Evolutionary conservation across 2,797 vertebrate species (phyloP).

Genomic region (Lindbergichthys nudifrons): DNA sequence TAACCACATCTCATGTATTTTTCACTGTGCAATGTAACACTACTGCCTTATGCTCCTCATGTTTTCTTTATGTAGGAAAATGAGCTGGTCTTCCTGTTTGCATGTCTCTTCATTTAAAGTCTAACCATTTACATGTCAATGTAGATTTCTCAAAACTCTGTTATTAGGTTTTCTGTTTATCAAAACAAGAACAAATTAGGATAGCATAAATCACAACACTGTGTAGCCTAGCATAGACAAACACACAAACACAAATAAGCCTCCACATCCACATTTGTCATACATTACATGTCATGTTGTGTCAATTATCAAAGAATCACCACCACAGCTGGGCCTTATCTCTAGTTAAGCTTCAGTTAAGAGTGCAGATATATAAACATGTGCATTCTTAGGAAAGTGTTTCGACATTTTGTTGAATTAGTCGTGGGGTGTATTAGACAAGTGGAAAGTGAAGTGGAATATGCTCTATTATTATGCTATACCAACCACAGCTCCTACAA

Average conservation of each 20-base stretch:
- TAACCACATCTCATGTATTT: background rate
- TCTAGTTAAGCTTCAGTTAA: too few relatives aligned
- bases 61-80: background rate
- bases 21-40: background rate
- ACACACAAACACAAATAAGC: background rate
- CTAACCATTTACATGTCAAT: conserved; percentile 5
- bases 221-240: background rate
- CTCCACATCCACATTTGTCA: background rate
- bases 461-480: too few relatives aligned
- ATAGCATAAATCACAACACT: background rate
- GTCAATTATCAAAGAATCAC: too few relatives aligned
- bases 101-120: background rate
- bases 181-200: background rate
- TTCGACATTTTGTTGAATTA: too few relatives aligned
- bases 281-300: background rate
- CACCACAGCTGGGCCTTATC: too few relatives aligned
- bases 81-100: background rate
- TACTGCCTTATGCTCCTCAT: background rate
- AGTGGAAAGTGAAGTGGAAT: too few relatives aligned
- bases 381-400: too few relatives aligned
- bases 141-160: background rate
- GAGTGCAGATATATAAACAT: too few relatives aligned
- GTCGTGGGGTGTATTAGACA: too few relatives aligned
- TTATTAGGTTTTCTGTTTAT: background rate
- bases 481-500: background rate